Percentiles rank a stretch among this genome's conserved stretches.
Conservation (phyloP, 2,113 vertebrate species). For the Mystacornis crossleyi region DNA sequence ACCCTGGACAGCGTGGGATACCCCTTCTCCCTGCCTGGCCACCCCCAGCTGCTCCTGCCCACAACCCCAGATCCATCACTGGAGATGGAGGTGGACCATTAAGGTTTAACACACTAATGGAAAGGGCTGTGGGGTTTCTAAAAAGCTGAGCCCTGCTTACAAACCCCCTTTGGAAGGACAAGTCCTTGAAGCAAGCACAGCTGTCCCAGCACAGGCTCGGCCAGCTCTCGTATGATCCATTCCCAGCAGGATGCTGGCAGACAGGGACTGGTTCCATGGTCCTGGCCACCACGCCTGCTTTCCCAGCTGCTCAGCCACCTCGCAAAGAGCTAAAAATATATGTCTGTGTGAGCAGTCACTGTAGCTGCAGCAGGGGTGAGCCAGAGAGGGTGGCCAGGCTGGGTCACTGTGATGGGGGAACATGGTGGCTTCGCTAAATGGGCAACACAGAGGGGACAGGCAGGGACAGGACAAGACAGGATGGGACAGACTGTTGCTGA, state of each 20-base stretch:
- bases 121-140: neutral
- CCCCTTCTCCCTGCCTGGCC: neutral
- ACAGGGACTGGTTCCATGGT: neutral
- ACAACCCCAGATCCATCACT: fast-evolving
- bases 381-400: neutral
- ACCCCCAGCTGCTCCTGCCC: neutral
- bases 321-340: slow-evolving; percentile 2
- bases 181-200: neutral
- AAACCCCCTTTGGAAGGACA: neutral
- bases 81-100: neutral
- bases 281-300: neutral
- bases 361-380: neutral
- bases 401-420: fast-evolving
- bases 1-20: fast-evolving
- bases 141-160: neutral
- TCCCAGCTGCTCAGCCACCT: neutral
- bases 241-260: neutral
- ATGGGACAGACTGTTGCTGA: neutral
- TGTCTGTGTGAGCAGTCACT: neutral
- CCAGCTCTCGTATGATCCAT: neutral
- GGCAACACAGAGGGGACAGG: neutral
- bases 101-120: neutral
- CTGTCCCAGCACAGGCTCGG: neutral
- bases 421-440: fast-evolving
- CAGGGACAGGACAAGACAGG: neutral